A percentile compares a stretch with the other conserved stretches of the same genome.
These are phyloP conservation scores for Sibirionetta formosa DNA, from an alignment of 2,797 vertebrate species.

Conservation along the genomic window DNA sequence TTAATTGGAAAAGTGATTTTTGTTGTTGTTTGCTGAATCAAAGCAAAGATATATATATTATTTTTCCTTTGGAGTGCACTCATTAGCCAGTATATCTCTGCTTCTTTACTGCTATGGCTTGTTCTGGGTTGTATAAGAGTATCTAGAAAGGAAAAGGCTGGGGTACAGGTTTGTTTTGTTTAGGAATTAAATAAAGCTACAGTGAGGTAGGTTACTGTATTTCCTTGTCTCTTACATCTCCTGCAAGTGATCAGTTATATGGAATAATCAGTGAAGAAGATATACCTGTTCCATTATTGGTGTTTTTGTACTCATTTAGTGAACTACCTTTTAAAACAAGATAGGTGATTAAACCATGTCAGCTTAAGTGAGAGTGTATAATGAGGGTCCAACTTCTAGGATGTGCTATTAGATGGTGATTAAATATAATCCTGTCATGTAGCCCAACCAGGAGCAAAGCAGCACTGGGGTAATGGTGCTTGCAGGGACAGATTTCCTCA, in stretches of 20 bases:
- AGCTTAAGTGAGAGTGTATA: neutral
- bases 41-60: neutral
- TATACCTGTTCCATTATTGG: neutral
- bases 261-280: neutral
- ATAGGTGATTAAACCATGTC: neutral
- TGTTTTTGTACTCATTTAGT: neutral
- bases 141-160: neutral
- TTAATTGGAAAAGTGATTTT: neutral
- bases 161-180: neutral
- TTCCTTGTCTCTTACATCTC: neutral
- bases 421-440: neutral
- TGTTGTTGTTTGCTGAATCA: neutral
- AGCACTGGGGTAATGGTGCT: neutral
- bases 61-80: neutral
- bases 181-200: neutral
- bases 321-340: neutral
- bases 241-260: neutral
- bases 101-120: neutral
- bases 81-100: accelerated
- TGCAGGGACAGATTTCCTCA: neutral
- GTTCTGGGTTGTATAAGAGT: neutral
- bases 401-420: neutral
- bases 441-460: neutral
- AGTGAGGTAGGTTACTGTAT: neutral
- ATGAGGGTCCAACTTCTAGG: neutral